Evolutionary conservation across 92 coral and sea anemone genomes (phyloP).

Genomic region (Paragorgia papillata): DNA sequence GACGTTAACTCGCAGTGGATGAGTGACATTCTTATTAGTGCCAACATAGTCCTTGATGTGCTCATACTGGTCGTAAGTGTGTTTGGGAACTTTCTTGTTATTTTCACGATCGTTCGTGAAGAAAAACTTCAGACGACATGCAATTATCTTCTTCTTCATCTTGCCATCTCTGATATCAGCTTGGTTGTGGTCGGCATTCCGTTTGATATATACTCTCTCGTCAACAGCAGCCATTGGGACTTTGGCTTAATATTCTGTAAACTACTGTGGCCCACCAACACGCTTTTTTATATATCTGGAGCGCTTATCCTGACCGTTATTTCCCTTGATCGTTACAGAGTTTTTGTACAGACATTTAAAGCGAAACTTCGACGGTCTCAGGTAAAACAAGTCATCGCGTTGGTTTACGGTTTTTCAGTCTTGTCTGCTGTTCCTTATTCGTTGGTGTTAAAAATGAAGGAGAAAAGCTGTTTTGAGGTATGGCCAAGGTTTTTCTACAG

Average conservation of each 20-base stretch:
- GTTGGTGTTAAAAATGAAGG: not conserved
- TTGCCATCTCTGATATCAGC: slow-evolving; percentile 26
- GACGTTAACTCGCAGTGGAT: slow-evolving; percentile 31
- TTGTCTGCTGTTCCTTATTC: slow-evolving; percentile 4
- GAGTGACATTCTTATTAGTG: slow-evolving; percentile 2
- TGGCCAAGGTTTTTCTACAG: slow-evolving; percentile 20
- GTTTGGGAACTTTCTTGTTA: slow-evolving; percentile 14
- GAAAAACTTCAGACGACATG: slow-evolving; percentile 20
- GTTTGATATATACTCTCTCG: not conserved
- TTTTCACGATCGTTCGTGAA: slow-evolving; percentile 11
- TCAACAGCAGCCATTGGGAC: not conserved
- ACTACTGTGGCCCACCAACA: not conserved
- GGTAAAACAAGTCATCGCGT: not conserved
- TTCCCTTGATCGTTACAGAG: slow-evolving; percentile 31
- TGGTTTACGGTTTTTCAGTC: not conserved
- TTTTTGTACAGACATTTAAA: slow-evolving; percentile 28
- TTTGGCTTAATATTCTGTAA: slow-evolving; percentile 3
- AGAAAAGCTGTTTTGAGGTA: not conserved
- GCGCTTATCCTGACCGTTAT: slow-evolving; percentile 14
- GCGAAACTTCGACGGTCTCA: slow-evolving; percentile 8
- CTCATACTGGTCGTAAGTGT: slow-evolving; percentile 19
- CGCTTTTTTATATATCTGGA: slow-evolving; percentile 24
- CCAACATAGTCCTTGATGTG: slow-evolving; percentile 1
- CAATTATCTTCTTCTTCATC: slow-evolving; percentile 17
- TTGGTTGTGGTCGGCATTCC: not conserved